These are phyloP conservation scores for Megalops cyprinoides DNA, from an alignment of 2,797 vertebrate species.

Conservation along the genomic window DNA sequence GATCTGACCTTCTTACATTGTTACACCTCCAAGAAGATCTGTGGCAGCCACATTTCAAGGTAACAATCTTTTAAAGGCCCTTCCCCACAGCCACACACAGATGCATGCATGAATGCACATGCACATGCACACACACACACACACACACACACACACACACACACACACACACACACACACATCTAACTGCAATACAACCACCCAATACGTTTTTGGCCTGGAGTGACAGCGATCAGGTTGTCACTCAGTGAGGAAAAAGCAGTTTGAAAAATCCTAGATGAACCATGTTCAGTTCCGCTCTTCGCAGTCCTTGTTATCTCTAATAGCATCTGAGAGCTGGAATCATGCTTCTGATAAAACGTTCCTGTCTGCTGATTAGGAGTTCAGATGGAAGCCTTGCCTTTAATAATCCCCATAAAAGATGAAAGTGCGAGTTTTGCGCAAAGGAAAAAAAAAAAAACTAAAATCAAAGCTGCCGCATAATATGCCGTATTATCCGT, in stretches of 20 bases:
- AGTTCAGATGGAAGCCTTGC: not conserved
- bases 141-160: too few species aligned
- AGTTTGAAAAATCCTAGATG: too few species aligned
- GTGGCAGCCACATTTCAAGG: too few species aligned
- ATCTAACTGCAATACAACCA: too few species aligned
- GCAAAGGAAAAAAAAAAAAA: not conserved
- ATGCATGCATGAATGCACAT: too few species aligned
- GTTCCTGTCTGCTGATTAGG: not conserved
- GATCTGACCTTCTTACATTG: too few species aligned
- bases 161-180: too few species aligned
- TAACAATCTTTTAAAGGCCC: too few species aligned
- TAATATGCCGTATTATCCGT: not conserved
- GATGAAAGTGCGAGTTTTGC: not conserved
- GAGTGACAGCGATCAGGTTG: not conserved
- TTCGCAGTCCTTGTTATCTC: not conserved
- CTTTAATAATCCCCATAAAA: conserved; percentile 14
- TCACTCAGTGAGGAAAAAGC: not conserved
- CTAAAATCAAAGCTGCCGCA: not conserved
- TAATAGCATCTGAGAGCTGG: conserved; percentile 15
- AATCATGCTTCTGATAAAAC: not conserved
- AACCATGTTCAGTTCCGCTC: conserved; percentile 1
- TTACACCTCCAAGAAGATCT: too few species aligned
- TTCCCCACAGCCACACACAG: too few species aligned
- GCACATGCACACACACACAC: too few species aligned
- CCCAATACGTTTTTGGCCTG: too few species aligned